Evolutionary conservation across 2,113 vertebrate genomes (phyloP), one percentile per base, ranked within the genome.

Genomic region (Upupa epops): DNA sequence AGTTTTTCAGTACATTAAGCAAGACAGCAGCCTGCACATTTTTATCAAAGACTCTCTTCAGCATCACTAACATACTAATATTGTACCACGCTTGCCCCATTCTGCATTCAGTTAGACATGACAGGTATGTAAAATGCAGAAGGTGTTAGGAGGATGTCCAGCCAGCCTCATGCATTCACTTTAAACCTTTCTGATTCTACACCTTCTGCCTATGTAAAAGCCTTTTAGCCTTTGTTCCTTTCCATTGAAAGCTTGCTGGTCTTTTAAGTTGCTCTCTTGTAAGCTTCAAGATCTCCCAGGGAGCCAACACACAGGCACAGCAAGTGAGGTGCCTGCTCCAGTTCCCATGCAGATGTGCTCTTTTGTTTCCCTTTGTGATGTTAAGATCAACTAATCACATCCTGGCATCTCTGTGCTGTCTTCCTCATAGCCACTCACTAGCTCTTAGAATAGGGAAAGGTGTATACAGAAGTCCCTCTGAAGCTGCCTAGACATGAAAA

Each of bases 321-420:
- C 0, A 1, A 88, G 49, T 68, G 54, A 84, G 49, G 61, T 69
- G 74, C 70, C 88, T 92, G 49, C 37, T 92, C 71, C 64, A 70
- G 37, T 70, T 90, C 48, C 42, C 56, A 56, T 37, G 60, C 9
- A 78, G 63, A 70, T 86, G 49, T 55, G 59, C 5, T 88, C 80
- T 94, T 88, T 88, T 55, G 72, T 86, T 91, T 90, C 25, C n/a
- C 24, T 86, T 36, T 93, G 51, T 92, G 74, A 48, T 87, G 64
- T 76, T 95, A 76, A 79, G 51, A 92, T 52, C 32, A 54, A 22
- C 42, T 84, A 88, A 94, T 88, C 81, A 73, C 52, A 76, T 31
- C n/a, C n/a, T 20, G n/a, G 17, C 34, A 31, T n/a, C 51, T 84
- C 29, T 64, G 36, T 31, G 25, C 37, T 75, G 37, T 25, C 21